Evolutionary conservation across 2,888 invertebrate species (phyloP).

Genomic region (Corbicula japonica): DNA sequence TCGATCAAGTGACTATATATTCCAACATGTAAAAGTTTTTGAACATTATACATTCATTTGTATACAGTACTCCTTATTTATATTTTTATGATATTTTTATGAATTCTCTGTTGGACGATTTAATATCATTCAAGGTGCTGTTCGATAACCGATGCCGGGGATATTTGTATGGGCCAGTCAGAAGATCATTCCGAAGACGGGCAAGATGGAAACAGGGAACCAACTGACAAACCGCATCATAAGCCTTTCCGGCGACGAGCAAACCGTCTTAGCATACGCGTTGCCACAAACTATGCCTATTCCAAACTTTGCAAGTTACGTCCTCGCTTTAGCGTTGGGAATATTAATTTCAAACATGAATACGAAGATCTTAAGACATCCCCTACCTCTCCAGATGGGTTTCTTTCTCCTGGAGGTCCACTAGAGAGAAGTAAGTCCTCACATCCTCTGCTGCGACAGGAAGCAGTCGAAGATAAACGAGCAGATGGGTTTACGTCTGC

Average conservation of each 20-base stretch:
- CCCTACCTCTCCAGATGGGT: slow-evolving; percentile 30
- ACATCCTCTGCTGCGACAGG: slow-evolving; percentile 58
- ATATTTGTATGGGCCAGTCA: slow-evolving; percentile 65
- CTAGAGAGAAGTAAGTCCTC: slow-evolving; percentile 33
- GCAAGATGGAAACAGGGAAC: not conserved
- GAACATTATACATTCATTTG: too few species aligned
- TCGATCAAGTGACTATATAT: too few species aligned
- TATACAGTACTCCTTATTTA: too few species aligned
- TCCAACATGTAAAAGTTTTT: too few species aligned
- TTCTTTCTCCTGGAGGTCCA: not conserved
- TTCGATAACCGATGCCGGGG: slow-evolving; percentile 76
- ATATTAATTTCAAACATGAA: slow-evolving; percentile 48
- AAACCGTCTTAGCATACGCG: slow-evolving; percentile 53
- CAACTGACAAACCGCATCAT: not conserved
- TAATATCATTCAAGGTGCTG: slow-evolving; percentile 62
- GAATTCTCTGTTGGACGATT: slow-evolving; percentile 1
- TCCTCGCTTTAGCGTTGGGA: slow-evolving; percentile 60
- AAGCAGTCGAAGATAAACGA: slow-evolving; percentile 52
- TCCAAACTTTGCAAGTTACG: slow-evolving; percentile 61
- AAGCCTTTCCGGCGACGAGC: slow-evolving; percentile 29
- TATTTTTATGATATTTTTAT: not conserved
- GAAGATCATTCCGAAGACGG: slow-evolving; percentile 66
- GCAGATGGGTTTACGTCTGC: not conserved
- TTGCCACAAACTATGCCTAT: slow-evolving; percentile 57
- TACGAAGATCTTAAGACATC: slow-evolving; percentile 43